Evolutionary conservation across 2,888 invertebrate species (phyloP).

Genomic region (Aleiodes testaceus): DNA sequence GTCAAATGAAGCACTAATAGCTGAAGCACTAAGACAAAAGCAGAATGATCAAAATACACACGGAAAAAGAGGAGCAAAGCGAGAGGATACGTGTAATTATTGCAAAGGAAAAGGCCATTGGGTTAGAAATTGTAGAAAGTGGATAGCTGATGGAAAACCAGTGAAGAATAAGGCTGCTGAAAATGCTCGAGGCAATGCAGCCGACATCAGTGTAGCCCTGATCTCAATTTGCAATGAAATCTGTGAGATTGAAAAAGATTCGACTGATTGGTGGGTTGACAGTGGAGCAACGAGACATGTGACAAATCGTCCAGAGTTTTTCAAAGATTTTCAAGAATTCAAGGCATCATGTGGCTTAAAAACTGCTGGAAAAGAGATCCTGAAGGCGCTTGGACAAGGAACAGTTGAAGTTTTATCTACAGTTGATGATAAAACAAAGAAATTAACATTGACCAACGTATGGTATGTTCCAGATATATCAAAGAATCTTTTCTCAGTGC

Average conservation of each 20-base stretch:
- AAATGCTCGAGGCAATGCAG: constrained; percentile 46
- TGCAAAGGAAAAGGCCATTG: constrained; percentile 53
- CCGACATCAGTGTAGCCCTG: constrained; percentile 46
- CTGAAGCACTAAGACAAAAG: constrained; percentile 20
- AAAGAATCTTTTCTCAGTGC: constrained; percentile 59
- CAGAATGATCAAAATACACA: not conserved
- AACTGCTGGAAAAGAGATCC: constrained; percentile 51
- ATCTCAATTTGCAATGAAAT: constrained; percentile 7
- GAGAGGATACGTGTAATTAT: constrained; percentile 52
- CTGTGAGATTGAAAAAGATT: not conserved
- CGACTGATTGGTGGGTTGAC: constrained; percentile 60
- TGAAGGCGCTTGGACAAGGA: constrained; percentile 25
- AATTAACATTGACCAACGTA: constrained; percentile 52
- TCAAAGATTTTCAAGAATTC: constrained; percentile 51
- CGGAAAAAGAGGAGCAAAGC: constrained; percentile 36
- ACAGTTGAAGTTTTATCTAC: constrained; percentile 44
- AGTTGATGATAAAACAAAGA: constrained; percentile 42
- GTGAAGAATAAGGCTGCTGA: constrained; percentile 38
- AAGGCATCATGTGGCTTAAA: constrained; percentile 47
- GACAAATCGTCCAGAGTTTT: constrained; percentile 50
- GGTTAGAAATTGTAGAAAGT: constrained; percentile 49
- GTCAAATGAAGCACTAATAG: constrained; percentile 48
- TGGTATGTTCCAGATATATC: constrained; percentile 58
- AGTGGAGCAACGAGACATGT: constrained; percentile 63
- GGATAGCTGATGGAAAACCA: constrained; percentile 59